Conservation (phyloP, 2,797 vertebrate species). For the Xenopus petersii region DNA sequence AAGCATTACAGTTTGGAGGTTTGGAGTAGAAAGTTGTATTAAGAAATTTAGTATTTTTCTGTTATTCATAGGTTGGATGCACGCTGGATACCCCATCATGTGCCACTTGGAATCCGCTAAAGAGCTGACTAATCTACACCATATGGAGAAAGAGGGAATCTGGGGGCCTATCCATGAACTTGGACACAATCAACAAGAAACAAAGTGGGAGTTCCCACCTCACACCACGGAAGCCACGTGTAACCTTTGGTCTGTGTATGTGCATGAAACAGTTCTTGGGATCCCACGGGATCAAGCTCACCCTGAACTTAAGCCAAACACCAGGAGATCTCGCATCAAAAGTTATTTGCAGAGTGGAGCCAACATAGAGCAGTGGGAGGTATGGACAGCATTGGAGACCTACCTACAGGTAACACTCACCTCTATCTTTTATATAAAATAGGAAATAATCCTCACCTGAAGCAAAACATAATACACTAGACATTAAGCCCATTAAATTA, state of each 20-base stretch:
- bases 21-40: too few species aligned
- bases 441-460: too few species aligned
- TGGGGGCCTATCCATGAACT: constrained; percentile 87
- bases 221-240: constrained; percentile 88
- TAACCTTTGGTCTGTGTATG: constrained; percentile 91
- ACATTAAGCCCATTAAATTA: too few species aligned
- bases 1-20: too few species aligned
- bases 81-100: constrained; percentile 89
- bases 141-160: constrained; percentile 54
- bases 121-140: constrained; percentile 51
- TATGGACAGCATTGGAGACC: constrained; percentile 84
- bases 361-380: constrained; percentile 59
- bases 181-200: constrained; percentile 84
- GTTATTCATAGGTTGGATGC: constrained; percentile 64
- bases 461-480: too few species aligned
- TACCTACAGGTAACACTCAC: constrained; percentile 77
- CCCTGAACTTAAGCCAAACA: constrained; percentile 22
- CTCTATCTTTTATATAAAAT: too few species aligned
- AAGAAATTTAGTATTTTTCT: too few species aligned
- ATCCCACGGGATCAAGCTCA: constrained; percentile 70
- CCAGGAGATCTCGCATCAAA: constrained; percentile 53
- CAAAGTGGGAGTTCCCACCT: constrained; percentile 77
- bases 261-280: constrained; percentile 78
- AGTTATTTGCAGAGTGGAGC: constrained; percentile 58
- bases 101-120: constrained; percentile 58